A percentile compares a stretch with the other conserved stretches of the same genome.
phyloP scores from a whole-genome alignment of 2,797 vertebrate species.

The Tachyglossus aculeatus region DNA sequence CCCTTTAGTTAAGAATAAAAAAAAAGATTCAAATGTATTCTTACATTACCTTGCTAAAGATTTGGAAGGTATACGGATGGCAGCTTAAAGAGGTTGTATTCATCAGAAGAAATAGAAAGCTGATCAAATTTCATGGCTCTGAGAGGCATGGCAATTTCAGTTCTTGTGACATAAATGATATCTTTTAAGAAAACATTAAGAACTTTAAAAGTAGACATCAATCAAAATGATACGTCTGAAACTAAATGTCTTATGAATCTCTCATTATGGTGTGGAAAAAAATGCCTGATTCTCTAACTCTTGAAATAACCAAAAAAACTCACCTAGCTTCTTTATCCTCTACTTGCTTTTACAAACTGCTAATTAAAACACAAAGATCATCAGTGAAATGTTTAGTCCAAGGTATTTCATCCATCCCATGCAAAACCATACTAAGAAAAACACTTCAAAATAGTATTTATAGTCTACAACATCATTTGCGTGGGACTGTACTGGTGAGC shows the following conservation, averaged over 20 bases:
- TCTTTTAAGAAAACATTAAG: conserved; percentile 21
- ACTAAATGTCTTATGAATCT: not conserved
- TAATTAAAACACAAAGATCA: not conserved
- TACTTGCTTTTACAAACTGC: not conserved
- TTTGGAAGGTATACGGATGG: not conserved
- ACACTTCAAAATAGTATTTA: not conserved
- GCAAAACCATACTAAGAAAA: not conserved
- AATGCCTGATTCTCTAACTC: not conserved
- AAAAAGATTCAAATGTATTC: conserved; percentile 18
- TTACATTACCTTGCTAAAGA: not conserved
- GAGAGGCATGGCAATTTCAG: not conserved
- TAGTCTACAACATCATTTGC: too few species aligned
- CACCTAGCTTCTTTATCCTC: not conserved
- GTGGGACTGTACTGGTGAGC: too few species aligned
- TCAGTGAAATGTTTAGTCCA: not conserved
- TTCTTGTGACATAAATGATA: conserved; percentile 5
- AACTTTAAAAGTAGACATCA: not conserved
- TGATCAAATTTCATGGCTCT: conserved; percentile 17
- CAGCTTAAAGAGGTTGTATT: not conserved
- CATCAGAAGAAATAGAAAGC: conserved; percentile 19
- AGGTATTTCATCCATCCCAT: not conserved
- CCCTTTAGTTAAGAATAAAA: conserved; percentile 23
- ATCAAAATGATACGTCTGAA: conserved; percentile 8
- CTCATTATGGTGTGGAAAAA: not conserved
- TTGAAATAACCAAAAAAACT: conserved; percentile 1